Conservation (phyloP, 2,797 vertebrate genomes). For the Alexandromys oeconomus region DNA sequence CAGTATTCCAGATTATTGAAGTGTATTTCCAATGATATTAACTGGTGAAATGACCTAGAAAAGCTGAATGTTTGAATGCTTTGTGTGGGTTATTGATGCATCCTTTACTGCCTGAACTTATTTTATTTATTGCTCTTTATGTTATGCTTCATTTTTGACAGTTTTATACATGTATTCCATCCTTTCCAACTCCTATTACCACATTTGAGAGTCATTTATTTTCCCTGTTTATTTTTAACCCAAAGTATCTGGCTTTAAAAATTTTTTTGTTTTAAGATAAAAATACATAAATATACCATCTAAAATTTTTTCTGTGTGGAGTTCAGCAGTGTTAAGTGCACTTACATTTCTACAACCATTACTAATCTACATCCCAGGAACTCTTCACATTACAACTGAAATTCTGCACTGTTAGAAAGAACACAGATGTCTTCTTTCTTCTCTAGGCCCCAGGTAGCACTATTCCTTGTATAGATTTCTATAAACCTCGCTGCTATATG, state of each 20-base stretch:
- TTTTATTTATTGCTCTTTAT: background rate
- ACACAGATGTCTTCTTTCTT: background rate
- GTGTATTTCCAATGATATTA: conserved; percentile 13
- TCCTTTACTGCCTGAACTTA: conserved; percentile 22
- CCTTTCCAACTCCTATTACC: background rate
- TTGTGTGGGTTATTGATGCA: background rate
- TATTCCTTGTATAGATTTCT: conserved; percentile 21
- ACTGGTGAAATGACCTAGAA: conserved; percentile 2
- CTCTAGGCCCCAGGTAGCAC: background rate
- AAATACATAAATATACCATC: background rate
- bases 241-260: conserved; percentile 21
- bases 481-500: background rate
- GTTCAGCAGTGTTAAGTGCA: background rate
- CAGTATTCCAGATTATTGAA: background rate
- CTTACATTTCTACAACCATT: background rate
- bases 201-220: conserved; percentile 23
- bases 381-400: conserved; percentile 7
- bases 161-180: background rate
- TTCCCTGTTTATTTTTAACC: conserved; percentile 57
- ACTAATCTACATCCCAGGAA: background rate
- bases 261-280: background rate
- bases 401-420: background rate
- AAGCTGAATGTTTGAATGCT: conserved; percentile 36
- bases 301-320: background rate
- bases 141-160: background rate